Evolutionary conservation across 2,888 invertebrate species (phyloP).

Genomic region (Oscheius sp.): DNA sequence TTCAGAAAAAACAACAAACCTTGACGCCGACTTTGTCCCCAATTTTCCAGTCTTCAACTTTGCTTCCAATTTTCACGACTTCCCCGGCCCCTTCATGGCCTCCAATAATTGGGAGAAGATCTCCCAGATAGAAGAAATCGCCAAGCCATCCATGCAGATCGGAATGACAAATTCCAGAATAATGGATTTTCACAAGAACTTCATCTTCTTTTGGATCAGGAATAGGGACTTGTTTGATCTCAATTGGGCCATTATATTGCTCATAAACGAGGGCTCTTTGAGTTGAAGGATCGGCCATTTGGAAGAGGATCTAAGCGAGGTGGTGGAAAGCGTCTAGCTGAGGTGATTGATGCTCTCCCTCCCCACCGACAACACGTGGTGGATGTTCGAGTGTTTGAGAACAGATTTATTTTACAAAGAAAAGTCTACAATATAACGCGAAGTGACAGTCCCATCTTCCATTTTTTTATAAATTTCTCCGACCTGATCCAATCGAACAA

Average conservation of each 20-base stretch:
- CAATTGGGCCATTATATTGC: constrained; percentile 37
- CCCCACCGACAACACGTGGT: no score
- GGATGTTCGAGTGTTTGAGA: no score
- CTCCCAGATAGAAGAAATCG: constrained; percentile 35
- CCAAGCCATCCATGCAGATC: constrained; percentile 51
- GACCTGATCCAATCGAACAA: constrained; percentile 42
- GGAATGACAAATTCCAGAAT: constrained; percentile 54
- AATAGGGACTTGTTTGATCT: constrained; percentile 39
- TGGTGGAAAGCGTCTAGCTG: not conserved
- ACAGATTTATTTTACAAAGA: constrained; percentile 30
- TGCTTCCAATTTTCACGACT: constrained; percentile 46
- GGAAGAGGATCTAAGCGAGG: not conserved
- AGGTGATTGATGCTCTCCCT: no score
- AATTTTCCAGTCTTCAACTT: constrained; percentile 46
- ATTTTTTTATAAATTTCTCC: constrained; percentile 35
- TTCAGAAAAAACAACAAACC: constrained; percentile 24
- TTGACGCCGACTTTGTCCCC: constrained; percentile 56
- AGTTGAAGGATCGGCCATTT: constrained; percentile 30
- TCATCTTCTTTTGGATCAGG: constrained; percentile 46
- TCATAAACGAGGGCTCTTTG: constrained; percentile 46
- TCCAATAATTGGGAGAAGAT: constrained; percentile 45
- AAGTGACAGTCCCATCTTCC: constrained; percentile 38
- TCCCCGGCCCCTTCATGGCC: constrained; percentile 58
- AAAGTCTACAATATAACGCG: constrained; percentile 39
- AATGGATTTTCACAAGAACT: constrained; percentile 44